Evolutionary conservation across 1,140 invertebrate genomes (phyloP).

Genomic region (Cyphomyrmex costatus): DNA sequence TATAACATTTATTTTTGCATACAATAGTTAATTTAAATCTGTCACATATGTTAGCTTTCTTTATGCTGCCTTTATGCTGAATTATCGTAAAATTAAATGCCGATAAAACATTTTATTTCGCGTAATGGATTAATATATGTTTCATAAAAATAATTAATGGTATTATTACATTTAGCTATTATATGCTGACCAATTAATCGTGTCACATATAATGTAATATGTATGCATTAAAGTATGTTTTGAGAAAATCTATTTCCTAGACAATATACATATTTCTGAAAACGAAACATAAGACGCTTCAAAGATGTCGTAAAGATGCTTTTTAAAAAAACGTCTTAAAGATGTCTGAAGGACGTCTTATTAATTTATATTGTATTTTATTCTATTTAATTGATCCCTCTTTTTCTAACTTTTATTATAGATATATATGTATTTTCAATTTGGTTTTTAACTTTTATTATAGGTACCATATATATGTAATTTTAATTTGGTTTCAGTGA

Average conservation of each 20-base stretch:
- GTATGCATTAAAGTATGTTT: background rate
- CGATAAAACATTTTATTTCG: conserved; percentile 40
- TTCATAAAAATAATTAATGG: conserved; percentile 18
- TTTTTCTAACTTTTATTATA: too few relatives aligned
- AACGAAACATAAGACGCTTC: too few relatives aligned
- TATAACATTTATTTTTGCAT: conserved; percentile 30
- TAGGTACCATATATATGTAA: too few relatives aligned
- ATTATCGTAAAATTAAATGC: conserved; percentile 22
- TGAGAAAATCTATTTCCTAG: background rate
- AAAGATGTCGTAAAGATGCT: too few relatives aligned
- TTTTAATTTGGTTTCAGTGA: background rate
- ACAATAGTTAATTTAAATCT: conserved; percentile 45
- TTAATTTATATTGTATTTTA: conserved; percentile 12
- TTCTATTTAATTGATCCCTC: background rate
- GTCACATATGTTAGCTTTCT: background rate
- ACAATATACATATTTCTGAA: too few relatives aligned
- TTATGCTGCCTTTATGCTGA: background rate
- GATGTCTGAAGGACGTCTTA: too few relatives aligned
- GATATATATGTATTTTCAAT: background rate
- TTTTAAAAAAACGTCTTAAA: too few relatives aligned
- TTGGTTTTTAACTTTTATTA: background rate
- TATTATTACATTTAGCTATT: background rate
- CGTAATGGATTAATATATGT: conserved; percentile 1
- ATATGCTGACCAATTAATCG: background rate
- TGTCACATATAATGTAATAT: background rate